These are phyloP conservation scores for Allacma fusca DNA, from an alignment of 2,888 invertebrate genomes.

Conservation along the genomic window DNA sequence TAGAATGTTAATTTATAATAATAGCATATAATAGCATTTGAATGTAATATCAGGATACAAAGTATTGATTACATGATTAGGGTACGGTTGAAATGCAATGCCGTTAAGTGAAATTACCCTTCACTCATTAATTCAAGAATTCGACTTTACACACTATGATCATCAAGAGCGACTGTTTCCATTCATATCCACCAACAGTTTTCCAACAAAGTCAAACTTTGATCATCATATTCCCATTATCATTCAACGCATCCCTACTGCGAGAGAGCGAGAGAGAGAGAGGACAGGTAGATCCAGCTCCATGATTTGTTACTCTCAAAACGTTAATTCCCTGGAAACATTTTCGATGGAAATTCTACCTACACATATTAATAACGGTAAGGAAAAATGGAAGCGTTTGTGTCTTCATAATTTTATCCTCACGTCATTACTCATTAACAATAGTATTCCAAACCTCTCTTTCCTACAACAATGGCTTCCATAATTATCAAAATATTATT, in stretches of 20 bases:
- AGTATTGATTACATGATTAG: not conserved
- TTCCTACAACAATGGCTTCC: not conserved
- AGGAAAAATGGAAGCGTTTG: not conserved
- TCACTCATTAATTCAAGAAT: conserved; percentile 9
- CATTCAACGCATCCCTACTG: not conserved
- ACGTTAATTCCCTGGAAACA: not conserved
- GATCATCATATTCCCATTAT: not conserved
- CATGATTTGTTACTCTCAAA: conserved; percentile 1
- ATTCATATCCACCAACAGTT: conserved; percentile 16
- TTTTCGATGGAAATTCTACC: not conserved
- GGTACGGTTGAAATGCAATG: not conserved
- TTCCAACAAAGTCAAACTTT: not conserved
- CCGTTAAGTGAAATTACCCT: not conserved
- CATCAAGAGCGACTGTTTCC: conserved; percentile 3
- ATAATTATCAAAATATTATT: not conserved
- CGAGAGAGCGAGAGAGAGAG: not conserved
- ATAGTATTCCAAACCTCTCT: not conserved
- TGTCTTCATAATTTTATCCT: not conserved
- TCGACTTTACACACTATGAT: not conserved
- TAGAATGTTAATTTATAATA: conserved; percentile 8
- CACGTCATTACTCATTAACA: not conserved
- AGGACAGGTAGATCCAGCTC: not conserved
- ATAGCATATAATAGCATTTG: not conserved
- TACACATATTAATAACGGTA: not conserved
- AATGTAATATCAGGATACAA: conserved; percentile 9